Evolutionary conservation across 2,797 vertebrate genomes (phyloP).

Genomic region (Hephaestus fuliginosus): DNA sequence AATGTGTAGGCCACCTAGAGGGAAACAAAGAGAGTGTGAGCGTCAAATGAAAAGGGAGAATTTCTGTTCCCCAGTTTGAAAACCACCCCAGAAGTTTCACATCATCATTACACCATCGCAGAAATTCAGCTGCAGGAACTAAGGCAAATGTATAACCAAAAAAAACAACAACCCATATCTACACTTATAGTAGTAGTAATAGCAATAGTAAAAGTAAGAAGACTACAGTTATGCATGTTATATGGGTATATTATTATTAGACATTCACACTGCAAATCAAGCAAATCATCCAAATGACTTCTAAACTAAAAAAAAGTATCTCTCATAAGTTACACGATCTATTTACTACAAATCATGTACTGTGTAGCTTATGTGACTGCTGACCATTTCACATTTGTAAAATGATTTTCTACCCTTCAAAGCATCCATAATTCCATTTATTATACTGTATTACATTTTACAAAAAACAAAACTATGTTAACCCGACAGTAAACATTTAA

Average conservation of each 20-base stretch:
- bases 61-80: slow-evolving; percentile 38
- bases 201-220: neutral
- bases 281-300: neutral
- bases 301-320: neutral
- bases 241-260: neutral
- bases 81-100: slow-evolving; percentile 57
- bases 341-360: neutral
- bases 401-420: neutral
- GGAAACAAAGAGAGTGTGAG: slow-evolving; percentile 29
- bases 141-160: slow-evolving; percentile 2
- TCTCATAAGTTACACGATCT: neutral
- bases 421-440: neutral
- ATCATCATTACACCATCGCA: slow-evolving; percentile 57
- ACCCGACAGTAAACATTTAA: neutral
- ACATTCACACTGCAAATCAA: neutral
- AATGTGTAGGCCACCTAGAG: slow-evolving; percentile 94
- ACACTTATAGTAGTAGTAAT: too few relatives aligned
- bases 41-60: neutral
- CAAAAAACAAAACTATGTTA: neutral
- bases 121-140: slow-evolving; percentile 36
- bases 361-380: neutral
- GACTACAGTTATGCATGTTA: neutral
- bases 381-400: neutral
- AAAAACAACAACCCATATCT: neutral
- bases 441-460: neutral